Evolutionary conservation across 2,888 invertebrate genomes (phyloP).

Genomic region (Octodonta nipae): DNA sequence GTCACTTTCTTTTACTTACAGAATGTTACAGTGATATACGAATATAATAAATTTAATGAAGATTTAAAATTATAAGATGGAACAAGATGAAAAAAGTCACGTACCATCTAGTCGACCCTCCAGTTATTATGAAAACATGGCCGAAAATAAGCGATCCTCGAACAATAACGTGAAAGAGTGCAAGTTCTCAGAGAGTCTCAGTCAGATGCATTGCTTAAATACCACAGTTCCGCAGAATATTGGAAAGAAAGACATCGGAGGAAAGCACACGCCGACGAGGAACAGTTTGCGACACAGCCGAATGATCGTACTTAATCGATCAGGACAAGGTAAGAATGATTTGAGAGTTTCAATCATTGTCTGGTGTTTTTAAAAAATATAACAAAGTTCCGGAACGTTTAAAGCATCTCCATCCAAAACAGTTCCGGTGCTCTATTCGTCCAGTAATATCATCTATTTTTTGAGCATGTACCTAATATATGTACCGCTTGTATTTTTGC

Average conservation of each 20-base stretch:
- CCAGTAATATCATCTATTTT: not conserved
- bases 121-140: conserved; percentile 10
- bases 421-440: not conserved
- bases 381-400: too few species aligned
- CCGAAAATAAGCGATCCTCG: conserved; percentile 2
- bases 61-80: too few species aligned
- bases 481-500: too few species aligned
- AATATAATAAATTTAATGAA: too few species aligned
- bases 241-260: conserved; percentile 46
- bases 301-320: conserved; percentile 53
- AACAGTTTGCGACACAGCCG: conserved; percentile 55
- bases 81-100: too few species aligned
- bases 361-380: not conserved
- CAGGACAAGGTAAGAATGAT: conserved; percentile 38
- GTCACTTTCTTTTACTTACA: too few species aligned
- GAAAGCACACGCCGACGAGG: conserved; percentile 53
- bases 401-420: not conserved
- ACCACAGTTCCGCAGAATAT: conserved; percentile 60
- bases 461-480: not conserved
- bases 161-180: conserved; percentile 5
- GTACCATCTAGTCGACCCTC: too few species aligned
- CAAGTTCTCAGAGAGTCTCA: conserved; percentile 26
- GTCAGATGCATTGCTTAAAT: conserved; percentile 40
- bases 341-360: too few species aligned
- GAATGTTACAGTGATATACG: too few species aligned